Conservation (phyloP, 2,113 vertebrate species). For the Eudorcas thomsonii region DNA sequence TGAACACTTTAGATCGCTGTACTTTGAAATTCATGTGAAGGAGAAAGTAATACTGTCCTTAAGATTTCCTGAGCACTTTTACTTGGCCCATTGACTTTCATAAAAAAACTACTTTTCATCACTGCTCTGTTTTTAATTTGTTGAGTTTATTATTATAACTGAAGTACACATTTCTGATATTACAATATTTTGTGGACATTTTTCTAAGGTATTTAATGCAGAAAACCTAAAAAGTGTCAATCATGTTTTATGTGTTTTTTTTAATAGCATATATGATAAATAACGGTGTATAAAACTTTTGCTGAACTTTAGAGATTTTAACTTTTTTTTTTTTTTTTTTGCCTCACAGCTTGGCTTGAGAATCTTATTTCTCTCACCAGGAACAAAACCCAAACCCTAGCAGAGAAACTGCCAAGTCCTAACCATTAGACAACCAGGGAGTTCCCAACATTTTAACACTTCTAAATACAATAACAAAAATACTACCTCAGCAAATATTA, state of each 20-base stretch:
- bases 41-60: background rate
- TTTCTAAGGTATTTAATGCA: background rate
- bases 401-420: background rate
- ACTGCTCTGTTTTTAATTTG: background rate
- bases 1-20: background rate
- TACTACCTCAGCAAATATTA: background rate
- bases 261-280: background rate
- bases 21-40: background rate
- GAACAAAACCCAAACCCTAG: background rate
- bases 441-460: background rate
- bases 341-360: rapidly evolving
- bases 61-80: background rate
- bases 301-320: background rate
- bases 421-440: background rate
- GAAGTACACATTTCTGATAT: background rate
- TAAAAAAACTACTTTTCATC: background rate
- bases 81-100: background rate
- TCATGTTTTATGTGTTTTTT: background rate
- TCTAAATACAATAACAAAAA: background rate
- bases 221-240: background rate
- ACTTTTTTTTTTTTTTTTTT: background rate
- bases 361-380: background rate
- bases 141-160: background rate
- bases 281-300: background rate
- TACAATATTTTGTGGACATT: background rate